Evolutionary conservation across 2,113 vertebrate genomes (phyloP), one percentile per base, ranked within the genome.

Genomic region (Zapus hudsonius): DNA sequence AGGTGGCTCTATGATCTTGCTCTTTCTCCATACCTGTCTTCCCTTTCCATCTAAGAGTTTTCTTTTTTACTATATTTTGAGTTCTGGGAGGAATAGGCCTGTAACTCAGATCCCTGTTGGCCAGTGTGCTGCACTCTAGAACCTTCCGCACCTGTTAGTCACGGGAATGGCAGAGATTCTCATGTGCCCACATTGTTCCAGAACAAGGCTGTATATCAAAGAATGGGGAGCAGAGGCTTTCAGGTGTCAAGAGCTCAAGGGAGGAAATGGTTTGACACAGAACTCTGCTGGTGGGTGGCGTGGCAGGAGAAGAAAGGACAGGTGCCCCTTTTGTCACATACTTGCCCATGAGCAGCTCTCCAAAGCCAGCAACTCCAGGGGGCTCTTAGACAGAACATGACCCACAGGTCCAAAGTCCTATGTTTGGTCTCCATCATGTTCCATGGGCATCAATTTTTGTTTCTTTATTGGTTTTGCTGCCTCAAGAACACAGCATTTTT

Each of bases 391-490:
- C 16, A 13, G 76, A n/a, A 63, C 40, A 12, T 20, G 84, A 70
- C 10, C 0, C 8, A 29, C 22, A 31, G 29, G 19, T 1, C 38
- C 1, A 22, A 10, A 0, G 10, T 13, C 27, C 61, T 25, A 31
- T 22, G 5, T 7, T n/a, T 33, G 9, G 36, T 27, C 10, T 38
- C 42, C 6, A 47, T 8, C 11, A 33, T 16, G 3, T 17, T 2
- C 23, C 10, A 19, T 5, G 6, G 25, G 22, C 55, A 72, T 16
- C 20, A 1, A 23, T 27, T 31, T 29, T 29, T 29, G 47, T 69
- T 70, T 23, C 57, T 92, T 90, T 44, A 31, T 66, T 31, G 9
- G 15, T 42, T 74, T 44, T 29, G 1, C 42, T 40, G 76, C 57
- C 47, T 57, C 29, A 25, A 20, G 52, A 75, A 84, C 55, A 72